Conservation (phyloP, 2,797 vertebrate genomes). For the Apogon talboti region DNA sequence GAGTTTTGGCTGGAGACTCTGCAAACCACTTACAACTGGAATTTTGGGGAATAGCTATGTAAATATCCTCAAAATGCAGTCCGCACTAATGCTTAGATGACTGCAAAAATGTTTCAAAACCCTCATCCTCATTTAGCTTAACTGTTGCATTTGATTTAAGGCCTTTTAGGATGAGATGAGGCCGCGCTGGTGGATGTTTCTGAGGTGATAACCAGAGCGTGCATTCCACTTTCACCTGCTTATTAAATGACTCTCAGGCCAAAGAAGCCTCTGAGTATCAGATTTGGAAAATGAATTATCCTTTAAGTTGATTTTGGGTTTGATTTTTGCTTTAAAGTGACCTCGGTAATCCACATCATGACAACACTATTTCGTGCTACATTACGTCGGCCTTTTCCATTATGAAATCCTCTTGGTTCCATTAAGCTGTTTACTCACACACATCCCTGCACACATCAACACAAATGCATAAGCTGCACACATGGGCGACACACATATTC, state of each 20-base stretch:
- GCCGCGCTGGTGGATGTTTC: conserved; percentile 2
- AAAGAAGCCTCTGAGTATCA: conserved; percentile 49
- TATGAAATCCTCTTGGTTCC: conserved; percentile 77
- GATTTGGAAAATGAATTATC: conserved; percentile 56
- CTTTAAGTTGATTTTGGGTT: conserved; percentile 72
- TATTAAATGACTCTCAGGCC: conserved; percentile 38
- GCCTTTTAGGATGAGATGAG: conserved; percentile 48
- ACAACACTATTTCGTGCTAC: conserved; percentile 60
- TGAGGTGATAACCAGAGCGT: conserved; percentile 17
- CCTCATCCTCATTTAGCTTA: conserved; percentile 74
- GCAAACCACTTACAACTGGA: conserved; percentile 63
- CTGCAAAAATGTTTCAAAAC: conserved; percentile 54
- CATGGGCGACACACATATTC: conserved; percentile 24
- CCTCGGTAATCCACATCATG: conserved; percentile 72
- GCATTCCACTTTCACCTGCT: conserved; percentile 50
- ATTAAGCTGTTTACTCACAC: conserved; percentile 76
- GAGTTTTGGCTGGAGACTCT: conserved; percentile 65
- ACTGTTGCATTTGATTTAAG: conserved; percentile 64
- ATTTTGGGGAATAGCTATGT: conserved; percentile 45
- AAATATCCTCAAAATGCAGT: conserved; percentile 54
- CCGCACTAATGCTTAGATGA: conserved; percentile 64
- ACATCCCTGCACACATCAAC: conserved; percentile 19
- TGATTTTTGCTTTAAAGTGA: conserved; percentile 67
- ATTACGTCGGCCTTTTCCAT: conserved; percentile 67
- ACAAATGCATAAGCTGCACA: conserved; percentile 37